Conservation (phyloP, 2,797 vertebrate species). For the Lycodopsis pacificus region DNA sequence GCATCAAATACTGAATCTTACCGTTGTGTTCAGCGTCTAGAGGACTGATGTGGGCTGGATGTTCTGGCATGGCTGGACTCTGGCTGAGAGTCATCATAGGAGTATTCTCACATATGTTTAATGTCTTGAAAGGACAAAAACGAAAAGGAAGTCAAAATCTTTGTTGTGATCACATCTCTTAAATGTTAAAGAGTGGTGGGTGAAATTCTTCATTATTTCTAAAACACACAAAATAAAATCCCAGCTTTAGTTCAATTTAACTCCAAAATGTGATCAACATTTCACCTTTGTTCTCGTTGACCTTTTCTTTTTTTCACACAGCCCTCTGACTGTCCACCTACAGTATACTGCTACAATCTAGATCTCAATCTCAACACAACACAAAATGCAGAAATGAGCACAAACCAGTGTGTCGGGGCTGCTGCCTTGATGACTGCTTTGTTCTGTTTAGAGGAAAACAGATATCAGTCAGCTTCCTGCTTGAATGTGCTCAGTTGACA, state of each 20-base stretch:
- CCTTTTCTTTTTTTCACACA: background rate
- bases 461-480: conserved; percentile 59
- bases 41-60: conserved; percentile 21
- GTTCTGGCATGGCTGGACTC: conserved; percentile 14
- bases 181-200: background rate
- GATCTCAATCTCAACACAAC: conserved; percentile 27
- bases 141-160: background rate
- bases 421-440: conserved; percentile 30
- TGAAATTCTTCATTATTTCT: conserved; percentile 11
- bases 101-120: conserved; percentile 41
- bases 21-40: conserved; percentile 47
- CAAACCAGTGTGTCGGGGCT: conserved; percentile 64
- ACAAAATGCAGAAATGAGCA: conserved; percentile 38
- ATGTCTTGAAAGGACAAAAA: conserved; percentile 50
- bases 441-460: conserved; percentile 68
- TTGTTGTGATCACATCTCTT: background rate
- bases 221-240: background rate
- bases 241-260: background rate
- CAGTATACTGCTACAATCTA: background rate
- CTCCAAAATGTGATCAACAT: background rate
- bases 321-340: conserved; percentile 6
- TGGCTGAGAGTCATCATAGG: conserved; percentile 34
- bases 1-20: conserved; percentile 29
- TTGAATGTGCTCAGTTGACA: background rate
- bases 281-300: background rate